phyloP scores from a whole-genome alignment of 2,888 invertebrate species.

The Drosophila birchii region DNA sequence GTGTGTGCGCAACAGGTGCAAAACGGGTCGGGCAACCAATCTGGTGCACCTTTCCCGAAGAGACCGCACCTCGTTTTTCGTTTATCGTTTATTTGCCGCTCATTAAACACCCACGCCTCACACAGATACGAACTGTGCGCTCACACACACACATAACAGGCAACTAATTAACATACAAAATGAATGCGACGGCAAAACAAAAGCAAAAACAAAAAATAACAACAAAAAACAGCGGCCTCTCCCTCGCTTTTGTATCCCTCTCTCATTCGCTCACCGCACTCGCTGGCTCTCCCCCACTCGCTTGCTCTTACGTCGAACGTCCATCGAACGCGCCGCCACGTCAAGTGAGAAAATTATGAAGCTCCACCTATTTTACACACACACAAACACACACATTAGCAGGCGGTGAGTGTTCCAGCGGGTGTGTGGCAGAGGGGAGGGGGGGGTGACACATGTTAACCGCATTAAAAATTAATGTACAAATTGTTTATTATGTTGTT shows the following conservation, averaged over 20 bases:
- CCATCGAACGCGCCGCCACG: constrained; percentile 50
- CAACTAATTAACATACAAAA: constrained; percentile 76
- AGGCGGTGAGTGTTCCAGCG: constrained; percentile 27
- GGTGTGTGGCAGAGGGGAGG: constrained; percentile 14
- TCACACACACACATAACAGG: constrained; percentile 24
- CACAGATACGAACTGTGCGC: constrained; percentile 3
- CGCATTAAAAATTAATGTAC: constrained; percentile 79
- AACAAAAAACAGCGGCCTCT: constrained; percentile 36
- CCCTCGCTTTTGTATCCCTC: constrained; percentile 15
- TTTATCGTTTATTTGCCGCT: constrained; percentile 54
- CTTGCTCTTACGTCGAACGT: constrained; percentile 26
- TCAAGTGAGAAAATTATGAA: constrained; percentile 75
- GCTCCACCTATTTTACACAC: constrained; percentile 76
- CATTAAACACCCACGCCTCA: constrained; percentile 30
- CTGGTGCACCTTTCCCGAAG: constrained; percentile 62
- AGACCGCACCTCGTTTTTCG: constrained; percentile 71
- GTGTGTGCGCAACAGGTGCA: constrained; percentile 70
- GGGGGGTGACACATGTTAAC: constrained; percentile 72
- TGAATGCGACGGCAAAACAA: constrained; percentile 52
- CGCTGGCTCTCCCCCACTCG: constrained; percentile 6
- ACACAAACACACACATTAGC: constrained; percentile 36
- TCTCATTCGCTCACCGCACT: constrained; percentile 24
- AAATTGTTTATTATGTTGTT: constrained; percentile 79
- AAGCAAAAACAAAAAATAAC: constrained; percentile 20
- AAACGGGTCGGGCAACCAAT: constrained; percentile 59